Percentiles rank a stretch among this genome's conserved stretches.
phyloP scores from a whole-genome alignment of 1,140 invertebrate genomes.

The Micrasema minimum region DNA sequence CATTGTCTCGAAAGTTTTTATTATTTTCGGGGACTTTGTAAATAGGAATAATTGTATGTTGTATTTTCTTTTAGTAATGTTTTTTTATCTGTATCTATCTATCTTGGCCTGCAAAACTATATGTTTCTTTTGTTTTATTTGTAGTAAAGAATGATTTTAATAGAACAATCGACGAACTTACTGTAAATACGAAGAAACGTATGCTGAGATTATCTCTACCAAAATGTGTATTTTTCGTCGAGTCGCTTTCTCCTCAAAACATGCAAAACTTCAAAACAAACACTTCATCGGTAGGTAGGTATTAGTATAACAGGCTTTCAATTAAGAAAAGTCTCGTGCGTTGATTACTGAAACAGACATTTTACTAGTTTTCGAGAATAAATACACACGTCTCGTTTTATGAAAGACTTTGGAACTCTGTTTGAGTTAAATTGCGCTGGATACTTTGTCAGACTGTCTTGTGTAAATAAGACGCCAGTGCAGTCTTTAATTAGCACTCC shows the following conservation, averaged over 20 bases:
- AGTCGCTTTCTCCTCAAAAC: slow-evolving; percentile 21
- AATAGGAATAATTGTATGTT: background rate
- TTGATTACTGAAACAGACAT: slow-evolving; percentile 44
- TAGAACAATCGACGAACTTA: no score
- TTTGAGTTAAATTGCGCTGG: slow-evolving; percentile 39
- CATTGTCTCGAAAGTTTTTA: slow-evolving; percentile 17
- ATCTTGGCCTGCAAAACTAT: no score
- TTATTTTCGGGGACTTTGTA: slow-evolving; percentile 3
- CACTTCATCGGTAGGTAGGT: slow-evolving; percentile 37
- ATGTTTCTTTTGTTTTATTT: no score
- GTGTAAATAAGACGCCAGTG: slow-evolving; percentile 14
- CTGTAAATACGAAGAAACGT: no score
- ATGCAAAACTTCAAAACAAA: slow-evolving; percentile 40
- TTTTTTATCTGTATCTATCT: no score
- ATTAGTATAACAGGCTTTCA: slow-evolving; percentile 41
- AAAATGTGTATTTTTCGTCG: slow-evolving; percentile 19
- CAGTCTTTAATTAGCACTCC: slow-evolving; percentile 23
- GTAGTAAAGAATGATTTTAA: no score
- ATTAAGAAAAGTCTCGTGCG: slow-evolving; percentile 48
- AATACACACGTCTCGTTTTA: slow-evolving; percentile 33
- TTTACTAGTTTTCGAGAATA: slow-evolving; percentile 37
- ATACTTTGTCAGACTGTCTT: slow-evolving; percentile 35
- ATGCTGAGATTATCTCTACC: slow-evolving; percentile 24
- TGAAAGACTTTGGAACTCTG: slow-evolving; percentile 27
- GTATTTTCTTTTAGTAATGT: no score